Conservation (phyloP, 2,888 invertebrate genomes). For the Callimorpha dominula region DNA sequence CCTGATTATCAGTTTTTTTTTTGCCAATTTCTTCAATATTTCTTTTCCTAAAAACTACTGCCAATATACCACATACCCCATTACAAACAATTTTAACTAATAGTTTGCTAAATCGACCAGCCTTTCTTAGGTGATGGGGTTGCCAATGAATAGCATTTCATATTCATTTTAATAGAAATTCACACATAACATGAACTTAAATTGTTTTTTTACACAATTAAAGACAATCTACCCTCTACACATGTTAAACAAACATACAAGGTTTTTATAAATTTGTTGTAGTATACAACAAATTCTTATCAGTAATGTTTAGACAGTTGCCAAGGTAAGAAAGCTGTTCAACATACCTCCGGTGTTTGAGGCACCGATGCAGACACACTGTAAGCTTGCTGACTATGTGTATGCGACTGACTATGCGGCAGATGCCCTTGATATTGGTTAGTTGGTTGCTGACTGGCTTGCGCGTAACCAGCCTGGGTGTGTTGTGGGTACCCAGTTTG, state of each 20-base stretch:
- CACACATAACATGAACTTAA: not conserved
- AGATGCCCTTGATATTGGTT: constrained; percentile 66
- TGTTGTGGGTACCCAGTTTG: constrained; percentile 46
- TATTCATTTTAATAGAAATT: not conserved
- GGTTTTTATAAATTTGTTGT: not conserved
- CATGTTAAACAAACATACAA: not conserved
- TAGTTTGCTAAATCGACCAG: not conserved
- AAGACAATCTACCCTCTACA: not conserved
- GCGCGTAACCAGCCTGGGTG: constrained; percentile 50
- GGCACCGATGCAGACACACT: constrained; percentile 64
- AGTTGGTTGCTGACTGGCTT: constrained; percentile 39
- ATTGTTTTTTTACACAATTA: not conserved
- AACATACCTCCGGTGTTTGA: constrained; percentile 72
- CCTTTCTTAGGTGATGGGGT: not conserved
- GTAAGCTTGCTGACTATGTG: constrained; percentile 57
- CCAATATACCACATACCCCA: too few species aligned
- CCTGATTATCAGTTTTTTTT: too few species aligned
- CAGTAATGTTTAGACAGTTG: constrained; percentile 1
- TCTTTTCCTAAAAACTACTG: too few species aligned
- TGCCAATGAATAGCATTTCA: not conserved
- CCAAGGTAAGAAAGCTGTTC: constrained; percentile 33
- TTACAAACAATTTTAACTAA: not conserved
- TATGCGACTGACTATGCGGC: constrained; percentile 52
- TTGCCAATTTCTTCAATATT: too few species aligned
- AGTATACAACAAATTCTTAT: not conserved